phyloP scores from a whole-genome alignment of 2,113 vertebrate species.

The Istiophorus platypterus region DNA sequence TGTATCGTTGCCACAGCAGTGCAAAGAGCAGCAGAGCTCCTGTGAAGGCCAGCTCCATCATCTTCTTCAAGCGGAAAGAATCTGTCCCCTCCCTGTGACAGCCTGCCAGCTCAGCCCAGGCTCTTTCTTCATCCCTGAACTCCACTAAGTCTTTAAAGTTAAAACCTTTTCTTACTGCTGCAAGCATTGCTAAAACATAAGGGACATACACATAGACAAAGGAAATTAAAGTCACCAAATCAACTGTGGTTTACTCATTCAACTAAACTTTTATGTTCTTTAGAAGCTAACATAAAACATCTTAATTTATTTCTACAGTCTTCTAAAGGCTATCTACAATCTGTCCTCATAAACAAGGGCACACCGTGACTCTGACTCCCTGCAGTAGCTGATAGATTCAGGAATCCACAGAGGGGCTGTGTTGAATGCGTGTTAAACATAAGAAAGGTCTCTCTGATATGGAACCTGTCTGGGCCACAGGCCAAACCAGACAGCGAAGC shows the following conservation, averaged over 20 bases:
- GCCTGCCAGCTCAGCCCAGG: slow-evolving; percentile 66
- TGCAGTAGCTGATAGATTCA: slow-evolving; percentile 27
- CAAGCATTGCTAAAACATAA: slow-evolving; percentile 29
- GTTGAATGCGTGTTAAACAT: slow-evolving; percentile 41
- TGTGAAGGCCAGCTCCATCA: slow-evolving; percentile 65
- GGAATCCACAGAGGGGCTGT: slow-evolving; percentile 13
- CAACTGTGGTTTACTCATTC: not conserved
- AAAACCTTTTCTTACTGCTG: slow-evolving; percentile 43
- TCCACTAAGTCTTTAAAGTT: slow-evolving; percentile 58
- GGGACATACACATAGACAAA: not conserved
- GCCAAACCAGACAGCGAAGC: slow-evolving; percentile 54
- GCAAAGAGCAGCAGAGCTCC: slow-evolving; percentile 65
- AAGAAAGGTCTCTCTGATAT: slow-evolving; percentile 36
- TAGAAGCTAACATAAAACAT: not conserved
- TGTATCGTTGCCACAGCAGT: slow-evolving; percentile 73
- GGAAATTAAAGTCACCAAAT: slow-evolving; percentile 7
- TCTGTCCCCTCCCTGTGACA: slow-evolving; percentile 79
- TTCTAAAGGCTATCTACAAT: slow-evolving; percentile 24
- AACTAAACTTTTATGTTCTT: not conserved
- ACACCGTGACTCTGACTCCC: slow-evolving; percentile 9
- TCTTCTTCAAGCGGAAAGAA: slow-evolving; percentile 81
- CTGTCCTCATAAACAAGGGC: not conserved
- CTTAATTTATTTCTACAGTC: not conserved
- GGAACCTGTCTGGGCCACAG: slow-evolving; percentile 52
- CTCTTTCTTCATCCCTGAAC: slow-evolving; percentile 62